These are phyloP conservation scores for Napeogenes inachia DNA, from an alignment of 2,888 invertebrate species.

Conservation along the genomic window DNA sequence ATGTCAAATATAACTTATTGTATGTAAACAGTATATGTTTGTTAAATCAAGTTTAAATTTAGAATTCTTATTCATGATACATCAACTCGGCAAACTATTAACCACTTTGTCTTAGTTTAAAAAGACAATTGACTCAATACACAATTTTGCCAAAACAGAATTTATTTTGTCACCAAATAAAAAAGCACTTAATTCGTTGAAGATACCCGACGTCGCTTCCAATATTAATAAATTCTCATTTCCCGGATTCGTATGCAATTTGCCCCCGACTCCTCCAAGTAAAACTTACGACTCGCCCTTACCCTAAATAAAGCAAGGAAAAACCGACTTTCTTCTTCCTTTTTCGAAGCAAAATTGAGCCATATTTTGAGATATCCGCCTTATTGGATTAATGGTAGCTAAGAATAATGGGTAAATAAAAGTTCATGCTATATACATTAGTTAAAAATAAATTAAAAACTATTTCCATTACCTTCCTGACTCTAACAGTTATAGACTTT, in stretches of 20 bases:
- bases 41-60: background rate
- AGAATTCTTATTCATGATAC: no score
- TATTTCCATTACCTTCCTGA: no score
- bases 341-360: slow-evolving; percentile 54
- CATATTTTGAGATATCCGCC: slow-evolving; percentile 45
- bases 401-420: slow-evolving; percentile 1
- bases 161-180: slow-evolving; percentile 44
- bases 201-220: slow-evolving; percentile 50
- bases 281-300: slow-evolving; percentile 68
- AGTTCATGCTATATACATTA: background rate
- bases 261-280: slow-evolving; percentile 61
- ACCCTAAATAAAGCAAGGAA: slow-evolving; percentile 60
- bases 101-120: background rate
- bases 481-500: no score
- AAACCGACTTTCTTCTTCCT: slow-evolving; percentile 42
- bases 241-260: slow-evolving; percentile 70
- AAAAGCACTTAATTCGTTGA: slow-evolving; percentile 62
- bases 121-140: background rate
- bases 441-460: no score
- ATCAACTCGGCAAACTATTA: no score
- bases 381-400: slow-evolving; percentile 39
- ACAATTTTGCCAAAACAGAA: slow-evolving; percentile 19
- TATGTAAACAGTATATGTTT: background rate
- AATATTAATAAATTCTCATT: slow-evolving; percentile 78
- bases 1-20: slow-evolving; percentile 3